Conservation (phyloP, 2,113 vertebrate species). For the Syrrhaptes paradoxus region DNA sequence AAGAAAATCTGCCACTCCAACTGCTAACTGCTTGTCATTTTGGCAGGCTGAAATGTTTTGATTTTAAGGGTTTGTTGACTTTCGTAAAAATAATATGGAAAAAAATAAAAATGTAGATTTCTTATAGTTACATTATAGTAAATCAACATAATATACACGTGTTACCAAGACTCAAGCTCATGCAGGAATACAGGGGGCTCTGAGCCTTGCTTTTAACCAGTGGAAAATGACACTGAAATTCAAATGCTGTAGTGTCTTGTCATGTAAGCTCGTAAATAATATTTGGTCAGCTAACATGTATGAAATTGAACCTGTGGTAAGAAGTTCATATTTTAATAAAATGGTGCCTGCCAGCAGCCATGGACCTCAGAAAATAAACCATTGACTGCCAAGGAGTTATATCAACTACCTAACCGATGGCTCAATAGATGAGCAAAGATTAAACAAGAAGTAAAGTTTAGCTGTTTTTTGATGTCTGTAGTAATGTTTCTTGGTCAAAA, state of each 20-base stretch:
- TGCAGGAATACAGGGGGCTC: background rate
- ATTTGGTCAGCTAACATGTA: background rate
- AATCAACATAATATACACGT: background rate
- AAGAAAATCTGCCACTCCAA: background rate
- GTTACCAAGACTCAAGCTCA: background rate
- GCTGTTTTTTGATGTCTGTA: background rate
- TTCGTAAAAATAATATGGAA: background rate
- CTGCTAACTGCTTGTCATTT: background rate
- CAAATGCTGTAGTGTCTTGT: background rate
- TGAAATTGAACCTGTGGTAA: background rate
- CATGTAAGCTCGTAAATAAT: background rate
- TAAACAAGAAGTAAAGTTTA: background rate
- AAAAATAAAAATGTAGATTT: background rate
- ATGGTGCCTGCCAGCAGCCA: background rate
- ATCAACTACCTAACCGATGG: background rate
- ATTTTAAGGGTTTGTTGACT: background rate
- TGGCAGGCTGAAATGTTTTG: background rate
- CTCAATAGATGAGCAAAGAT: background rate
- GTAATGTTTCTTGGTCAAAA: background rate
- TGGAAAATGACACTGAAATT: background rate
- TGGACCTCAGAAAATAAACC: background rate
- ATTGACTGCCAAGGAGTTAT: background rate
- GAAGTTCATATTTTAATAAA: background rate
- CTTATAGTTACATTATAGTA: background rate
- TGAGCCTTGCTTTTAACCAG: background rate